Percentiles rank a stretch among this genome's conserved stretches.
Evolutionary conservation across 2,797 vertebrate genomes (phyloP).

Genomic region (Notamacropus eugenii): DNA sequence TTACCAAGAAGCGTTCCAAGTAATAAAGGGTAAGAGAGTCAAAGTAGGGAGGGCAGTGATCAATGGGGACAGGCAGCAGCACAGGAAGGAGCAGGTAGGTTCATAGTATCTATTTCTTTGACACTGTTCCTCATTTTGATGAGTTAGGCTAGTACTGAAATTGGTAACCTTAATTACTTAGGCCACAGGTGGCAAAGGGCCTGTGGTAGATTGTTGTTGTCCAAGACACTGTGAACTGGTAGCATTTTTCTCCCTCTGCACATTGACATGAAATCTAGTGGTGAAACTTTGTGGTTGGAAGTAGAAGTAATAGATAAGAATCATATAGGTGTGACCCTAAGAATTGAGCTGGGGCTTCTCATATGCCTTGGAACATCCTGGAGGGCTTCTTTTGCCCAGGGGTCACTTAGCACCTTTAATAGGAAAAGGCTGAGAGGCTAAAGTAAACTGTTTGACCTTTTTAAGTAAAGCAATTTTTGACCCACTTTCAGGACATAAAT

Average conservation of each 20-base stretch:
- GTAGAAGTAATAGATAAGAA: background rate
- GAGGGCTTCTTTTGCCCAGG: background rate
- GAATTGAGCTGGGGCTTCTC: background rate
- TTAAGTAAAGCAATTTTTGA: background rate
- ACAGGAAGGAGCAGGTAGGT: background rate
- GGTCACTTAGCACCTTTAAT: background rate
- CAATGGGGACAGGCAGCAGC: background rate
- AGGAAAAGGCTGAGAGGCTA: background rate
- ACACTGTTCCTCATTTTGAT: background rate
- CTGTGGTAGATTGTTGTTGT: no score
- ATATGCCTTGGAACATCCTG: background rate
- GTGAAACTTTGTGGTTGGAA: background rate
- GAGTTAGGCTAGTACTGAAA: background rate
- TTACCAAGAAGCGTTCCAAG: background rate
- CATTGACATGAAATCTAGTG: background rate
- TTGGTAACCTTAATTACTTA: background rate
- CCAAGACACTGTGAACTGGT: no score
- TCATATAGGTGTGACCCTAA: no score
- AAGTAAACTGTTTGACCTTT: background rate
- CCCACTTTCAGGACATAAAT: background rate
- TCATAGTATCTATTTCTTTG: background rate
- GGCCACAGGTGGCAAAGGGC: no score
- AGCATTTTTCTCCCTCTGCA: background rate
- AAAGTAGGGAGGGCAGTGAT: background rate
- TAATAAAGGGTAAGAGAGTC: background rate